A percentile compares a stretch with the other conserved stretches of the same genome.
Evolutionary conservation across 1,140 invertebrate species (phyloP).

Genomic region (Drosophila varians): DNA sequence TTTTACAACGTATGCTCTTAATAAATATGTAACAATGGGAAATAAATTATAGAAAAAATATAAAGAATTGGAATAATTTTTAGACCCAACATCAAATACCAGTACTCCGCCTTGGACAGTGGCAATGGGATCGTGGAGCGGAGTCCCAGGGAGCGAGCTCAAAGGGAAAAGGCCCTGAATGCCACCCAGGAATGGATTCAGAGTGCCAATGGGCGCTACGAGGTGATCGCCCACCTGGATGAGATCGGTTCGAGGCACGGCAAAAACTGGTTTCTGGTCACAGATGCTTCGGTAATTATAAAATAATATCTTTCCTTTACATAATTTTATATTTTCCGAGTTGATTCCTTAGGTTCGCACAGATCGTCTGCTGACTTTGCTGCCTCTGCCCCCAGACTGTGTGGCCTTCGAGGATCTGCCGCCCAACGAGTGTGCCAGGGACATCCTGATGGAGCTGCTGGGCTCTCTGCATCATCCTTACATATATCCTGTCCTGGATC

Average conservation of each 20-base stretch:
- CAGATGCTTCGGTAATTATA: slow-evolving; percentile 85
- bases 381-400: slow-evolving; percentile 87
- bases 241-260: slow-evolving; percentile 92
- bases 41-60: background rate
- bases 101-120: slow-evolving; percentile 88
- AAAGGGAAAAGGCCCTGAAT: slow-evolving; percentile 86
- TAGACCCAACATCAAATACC: slow-evolving; percentile 85
- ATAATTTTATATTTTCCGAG: background rate
- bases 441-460: slow-evolving; percentile 91
- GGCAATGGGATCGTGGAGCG: slow-evolving; percentile 86
- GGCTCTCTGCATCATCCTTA: slow-evolving; percentile 95
- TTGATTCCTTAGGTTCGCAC: slow-evolving; percentile 84
- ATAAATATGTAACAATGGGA: too few species aligned
- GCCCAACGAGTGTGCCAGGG: slow-evolving; percentile 84
- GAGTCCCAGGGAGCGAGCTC: slow-evolving; percentile 87
- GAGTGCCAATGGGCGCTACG: slow-evolving; percentile 87
- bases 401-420: slow-evolving; percentile 84
- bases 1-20: slow-evolving; percentile 31
- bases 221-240: slow-evolving; percentile 89
- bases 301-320: background rate
- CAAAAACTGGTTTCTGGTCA: slow-evolving; percentile 95
- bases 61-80: slow-evolving; percentile 11
- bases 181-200: slow-evolving; percentile 88
- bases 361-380: slow-evolving; percentile 92
- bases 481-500: slow-evolving; percentile 93